These are phyloP conservation scores for Pomatostomus ruficeps DNA, from an alignment of 2,113 vertebrate genomes.

Conservation along the genomic window DNA sequence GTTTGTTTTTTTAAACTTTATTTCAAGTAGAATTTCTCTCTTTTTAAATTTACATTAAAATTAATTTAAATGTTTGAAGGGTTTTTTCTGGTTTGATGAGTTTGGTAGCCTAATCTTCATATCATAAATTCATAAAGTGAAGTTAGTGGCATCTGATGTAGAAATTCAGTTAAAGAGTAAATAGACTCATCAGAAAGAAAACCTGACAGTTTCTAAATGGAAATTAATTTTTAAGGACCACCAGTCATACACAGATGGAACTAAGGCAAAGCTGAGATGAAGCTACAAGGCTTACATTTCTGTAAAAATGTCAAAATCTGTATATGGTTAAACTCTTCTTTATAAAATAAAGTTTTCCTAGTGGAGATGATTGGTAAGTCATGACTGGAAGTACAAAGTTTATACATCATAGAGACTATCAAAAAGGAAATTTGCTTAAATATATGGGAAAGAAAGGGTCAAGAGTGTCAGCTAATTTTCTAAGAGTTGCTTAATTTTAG, in stretches of 20 bases:
- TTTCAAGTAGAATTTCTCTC: not conserved
- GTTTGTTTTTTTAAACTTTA: not conserved
- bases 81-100: not conserved
- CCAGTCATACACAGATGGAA: not conserved
- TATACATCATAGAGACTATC: not conserved
- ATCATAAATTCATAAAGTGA: not conserved
- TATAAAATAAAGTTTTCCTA: not conserved
- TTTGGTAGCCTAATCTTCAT: conserved; percentile 3
- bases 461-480: not conserved
- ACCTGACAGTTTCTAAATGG: not conserved
- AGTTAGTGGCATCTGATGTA: conserved; percentile 9
- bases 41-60: not conserved
- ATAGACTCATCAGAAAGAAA: not conserved
- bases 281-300: not conserved
- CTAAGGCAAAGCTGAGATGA: not conserved
- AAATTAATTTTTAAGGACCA: not conserved
- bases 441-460: not conserved
- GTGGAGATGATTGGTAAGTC: not conserved
- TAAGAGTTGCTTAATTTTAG: conserved; percentile 1
- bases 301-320: not conserved
- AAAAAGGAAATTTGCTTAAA: not conserved
- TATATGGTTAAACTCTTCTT: not conserved
- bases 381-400: not conserved
- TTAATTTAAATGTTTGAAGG: conserved; percentile 3
- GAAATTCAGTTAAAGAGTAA: conserved; percentile 15